Conservation (phyloP, 2,888 invertebrate species). For the Nesidiocoris tenuis region DNA sequence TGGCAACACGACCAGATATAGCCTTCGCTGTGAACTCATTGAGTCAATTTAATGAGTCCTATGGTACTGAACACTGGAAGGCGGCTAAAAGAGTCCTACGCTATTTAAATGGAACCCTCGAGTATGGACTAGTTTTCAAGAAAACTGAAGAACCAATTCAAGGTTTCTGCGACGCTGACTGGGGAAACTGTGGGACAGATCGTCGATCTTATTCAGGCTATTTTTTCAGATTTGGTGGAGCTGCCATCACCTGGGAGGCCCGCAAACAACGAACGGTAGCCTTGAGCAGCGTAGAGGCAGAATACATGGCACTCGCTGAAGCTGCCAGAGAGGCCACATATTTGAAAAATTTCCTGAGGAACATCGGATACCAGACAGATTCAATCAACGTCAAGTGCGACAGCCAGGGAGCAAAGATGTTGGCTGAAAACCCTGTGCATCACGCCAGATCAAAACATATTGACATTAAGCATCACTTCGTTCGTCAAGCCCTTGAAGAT, state of each 20-base stretch:
- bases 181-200: slow-evolving; percentile 13
- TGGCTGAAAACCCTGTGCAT: not conserved
- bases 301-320: not conserved
- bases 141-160: not conserved
- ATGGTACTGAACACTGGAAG: slow-evolving; percentile 32
- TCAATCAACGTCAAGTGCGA: not conserved
- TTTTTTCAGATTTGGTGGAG: not conserved
- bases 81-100: slow-evolving; percentile 47
- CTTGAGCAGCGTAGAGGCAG: not conserved
- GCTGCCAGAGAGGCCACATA: not conserved
- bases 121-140: slow-evolving; percentile 21
- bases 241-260: not conserved
- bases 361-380: not conserved
- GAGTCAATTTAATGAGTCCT: slow-evolving; percentile 11
- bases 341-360: not conserved
- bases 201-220: not conserved
- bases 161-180: slow-evolving; percentile 14
- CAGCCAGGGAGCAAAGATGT: not conserved
- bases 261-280: slow-evolving; percentile 1
- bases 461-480: not conserved
- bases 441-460: not conserved
- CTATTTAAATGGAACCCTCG: slow-evolving; percentile 44
- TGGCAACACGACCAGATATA: slow-evolving; percentile 34
- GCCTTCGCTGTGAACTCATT: slow-evolving; percentile 15
- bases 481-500: not conserved